Evolutionary conservation across 2,797 vertebrate species (phyloP).

Genomic region (Falco naumanni): DNA sequence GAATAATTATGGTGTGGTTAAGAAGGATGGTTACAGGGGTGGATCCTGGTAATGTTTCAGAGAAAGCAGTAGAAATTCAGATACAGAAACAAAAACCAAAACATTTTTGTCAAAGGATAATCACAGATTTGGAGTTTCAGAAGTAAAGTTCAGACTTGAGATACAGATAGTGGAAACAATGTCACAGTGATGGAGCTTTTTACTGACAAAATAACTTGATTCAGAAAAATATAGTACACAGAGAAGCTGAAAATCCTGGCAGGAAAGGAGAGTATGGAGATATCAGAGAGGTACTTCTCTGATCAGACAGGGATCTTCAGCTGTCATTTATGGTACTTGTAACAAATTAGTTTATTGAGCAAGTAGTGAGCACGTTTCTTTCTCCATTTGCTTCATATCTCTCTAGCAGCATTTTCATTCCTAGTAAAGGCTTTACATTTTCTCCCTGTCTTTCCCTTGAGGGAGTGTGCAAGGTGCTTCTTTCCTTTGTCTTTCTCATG

Average conservation of each 20-base stretch:
- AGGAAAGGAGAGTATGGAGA: background rate
- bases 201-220: background rate
- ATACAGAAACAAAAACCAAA: background rate
- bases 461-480: background rate
- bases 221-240: background rate
- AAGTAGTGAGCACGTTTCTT: background rate
- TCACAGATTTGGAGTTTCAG: background rate
- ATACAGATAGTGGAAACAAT: background rate
- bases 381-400: background rate
- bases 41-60: background rate
- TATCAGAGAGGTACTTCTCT: background rate
- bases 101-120: background rate
- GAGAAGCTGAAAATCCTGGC: background rate
- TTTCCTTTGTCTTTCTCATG: background rate
- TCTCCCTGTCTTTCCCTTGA: background rate
- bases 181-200: background rate
- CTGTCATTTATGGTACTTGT: background rate
- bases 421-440: background rate
- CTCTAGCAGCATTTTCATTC: background rate
- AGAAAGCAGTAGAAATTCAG: background rate
- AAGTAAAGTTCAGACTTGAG: background rate
- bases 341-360: background rate
- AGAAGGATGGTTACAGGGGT: background rate
- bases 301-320: background rate
- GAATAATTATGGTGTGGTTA: slow-evolving; percentile 14